These are phyloP conservation scores for Venusia cambrica DNA, from an alignment of 2,888 invertebrate species.

Conservation along the genomic window DNA sequence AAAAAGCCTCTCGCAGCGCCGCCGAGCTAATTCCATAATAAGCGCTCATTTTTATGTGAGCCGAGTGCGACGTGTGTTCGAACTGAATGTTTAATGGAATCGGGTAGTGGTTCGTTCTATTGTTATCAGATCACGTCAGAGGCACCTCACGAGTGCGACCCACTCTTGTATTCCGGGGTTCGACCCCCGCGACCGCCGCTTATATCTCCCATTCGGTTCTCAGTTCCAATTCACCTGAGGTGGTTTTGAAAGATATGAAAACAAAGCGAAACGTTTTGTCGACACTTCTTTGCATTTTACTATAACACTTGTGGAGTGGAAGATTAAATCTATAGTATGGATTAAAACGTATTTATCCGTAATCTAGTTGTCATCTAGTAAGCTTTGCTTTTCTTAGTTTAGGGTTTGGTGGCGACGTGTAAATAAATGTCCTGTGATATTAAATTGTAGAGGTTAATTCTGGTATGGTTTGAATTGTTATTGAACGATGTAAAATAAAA, in stretches of 20 bases:
- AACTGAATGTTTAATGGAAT: conserved; percentile 72
- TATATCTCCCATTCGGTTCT: conserved; percentile 40
- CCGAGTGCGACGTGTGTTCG: conserved; percentile 56
- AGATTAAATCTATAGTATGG: too few relatives aligned
- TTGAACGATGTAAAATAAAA: conserved; percentile 20
- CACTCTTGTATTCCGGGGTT: conserved; percentile 66
- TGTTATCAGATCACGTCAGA: conserved; percentile 48
- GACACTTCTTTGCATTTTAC: too few relatives aligned
- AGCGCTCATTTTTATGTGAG: conserved; percentile 77
- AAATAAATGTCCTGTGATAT: too few relatives aligned
- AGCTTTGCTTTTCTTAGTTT: too few relatives aligned
- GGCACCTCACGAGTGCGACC: conserved; percentile 52
- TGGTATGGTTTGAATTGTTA: conserved; percentile 8
- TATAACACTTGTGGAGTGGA: too few relatives aligned
- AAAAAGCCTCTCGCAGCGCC: conserved; percentile 62
- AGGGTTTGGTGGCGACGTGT: too few relatives aligned
- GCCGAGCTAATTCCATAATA: conserved; percentile 78
- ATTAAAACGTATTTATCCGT: too few relatives aligned
- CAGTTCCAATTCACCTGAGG: too few relatives aligned
- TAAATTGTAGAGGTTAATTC: conserved; percentile 2
- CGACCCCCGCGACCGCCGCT: conserved; percentile 59
- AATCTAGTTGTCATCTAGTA: too few relatives aligned
- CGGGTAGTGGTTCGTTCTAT: conserved; percentile 50
- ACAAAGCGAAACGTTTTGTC: too few relatives aligned
- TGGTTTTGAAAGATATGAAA: too few relatives aligned